These are phyloP conservation scores for Mobula birostris DNA, from an alignment of 2,113 vertebrate species.

Conservation along the genomic window DNA sequence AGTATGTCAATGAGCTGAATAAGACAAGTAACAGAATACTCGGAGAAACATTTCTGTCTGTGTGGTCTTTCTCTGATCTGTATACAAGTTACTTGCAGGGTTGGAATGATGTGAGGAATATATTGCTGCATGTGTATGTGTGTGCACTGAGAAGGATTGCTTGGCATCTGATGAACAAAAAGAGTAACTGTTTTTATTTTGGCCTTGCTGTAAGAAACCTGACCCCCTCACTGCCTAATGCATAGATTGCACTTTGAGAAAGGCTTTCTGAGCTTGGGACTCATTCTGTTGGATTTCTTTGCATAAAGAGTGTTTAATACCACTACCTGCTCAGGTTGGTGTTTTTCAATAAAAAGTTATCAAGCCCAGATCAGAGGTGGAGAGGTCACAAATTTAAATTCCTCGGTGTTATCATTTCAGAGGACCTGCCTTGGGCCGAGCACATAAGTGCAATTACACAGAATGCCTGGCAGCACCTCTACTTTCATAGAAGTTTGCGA, in stretches of 20 bases:
- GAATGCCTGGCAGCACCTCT: no score
- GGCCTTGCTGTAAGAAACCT: background rate
- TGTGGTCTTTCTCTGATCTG: conserved; percentile 16
- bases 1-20: background rate
- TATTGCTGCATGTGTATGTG: background rate
- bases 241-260: background rate
- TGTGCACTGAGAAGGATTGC: background rate
- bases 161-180: background rate
- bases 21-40: background rate
- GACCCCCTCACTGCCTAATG: background rate
- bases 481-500: no score
- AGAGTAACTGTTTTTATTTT: conserved; percentile 9
- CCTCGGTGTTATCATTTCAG: no score
- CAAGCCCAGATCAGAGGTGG: no score
- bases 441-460: no score
- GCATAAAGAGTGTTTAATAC: background rate
- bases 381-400: no score
- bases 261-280: background rate
- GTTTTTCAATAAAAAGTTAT: background rate
- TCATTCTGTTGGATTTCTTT: background rate
- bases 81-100: background rate
- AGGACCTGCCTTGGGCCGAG: no score
- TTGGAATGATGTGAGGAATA: background rate
- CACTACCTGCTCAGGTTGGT: background rate
- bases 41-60: background rate